Evolutionary conservation across 2,113 vertebrate genomes (phyloP).

Genomic region (Isichthys henryi): DNA sequence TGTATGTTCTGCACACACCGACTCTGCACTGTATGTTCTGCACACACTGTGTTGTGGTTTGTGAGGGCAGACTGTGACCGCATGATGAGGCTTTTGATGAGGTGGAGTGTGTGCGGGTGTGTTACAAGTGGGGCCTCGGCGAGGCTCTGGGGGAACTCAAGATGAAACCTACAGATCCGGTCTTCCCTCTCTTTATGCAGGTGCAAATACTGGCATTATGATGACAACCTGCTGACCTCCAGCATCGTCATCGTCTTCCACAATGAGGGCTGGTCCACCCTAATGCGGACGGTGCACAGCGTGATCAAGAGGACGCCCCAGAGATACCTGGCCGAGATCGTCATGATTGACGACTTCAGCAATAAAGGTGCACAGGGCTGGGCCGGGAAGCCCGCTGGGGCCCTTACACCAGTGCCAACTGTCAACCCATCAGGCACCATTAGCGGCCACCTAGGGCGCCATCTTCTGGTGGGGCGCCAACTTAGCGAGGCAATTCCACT

Average conservation of each 20-base stretch:
- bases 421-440: not conserved
- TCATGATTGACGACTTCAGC: slow-evolving; percentile 96
- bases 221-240: slow-evolving; percentile 82
- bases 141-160: not conserved
- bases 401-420: not conserved
- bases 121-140: not conserved
- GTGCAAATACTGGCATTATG: slow-evolving; percentile 86
- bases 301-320: slow-evolving; percentile 89
- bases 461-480: not conserved
- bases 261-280: slow-evolving; percentile 96
- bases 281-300: slow-evolving; percentile 90
- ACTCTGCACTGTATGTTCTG: not conserved
- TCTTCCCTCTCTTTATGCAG: slow-evolving; percentile 46
- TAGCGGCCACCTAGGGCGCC: not conserved
- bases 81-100: not conserved
- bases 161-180: not conserved
- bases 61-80: not conserved
- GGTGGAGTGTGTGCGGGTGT: not conserved
- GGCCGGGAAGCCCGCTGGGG: not conserved
- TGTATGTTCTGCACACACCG: not conserved
- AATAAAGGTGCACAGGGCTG: slow-evolving; percentile 77
- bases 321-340: slow-evolving; percentile 82
- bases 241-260: slow-evolving; percentile 96
- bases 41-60: not conserved
- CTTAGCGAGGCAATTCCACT: not conserved